These are phyloP conservation scores for Sturmia bella DNA, from an alignment of 2,888 invertebrate species.

Conservation along the genomic window DNA sequence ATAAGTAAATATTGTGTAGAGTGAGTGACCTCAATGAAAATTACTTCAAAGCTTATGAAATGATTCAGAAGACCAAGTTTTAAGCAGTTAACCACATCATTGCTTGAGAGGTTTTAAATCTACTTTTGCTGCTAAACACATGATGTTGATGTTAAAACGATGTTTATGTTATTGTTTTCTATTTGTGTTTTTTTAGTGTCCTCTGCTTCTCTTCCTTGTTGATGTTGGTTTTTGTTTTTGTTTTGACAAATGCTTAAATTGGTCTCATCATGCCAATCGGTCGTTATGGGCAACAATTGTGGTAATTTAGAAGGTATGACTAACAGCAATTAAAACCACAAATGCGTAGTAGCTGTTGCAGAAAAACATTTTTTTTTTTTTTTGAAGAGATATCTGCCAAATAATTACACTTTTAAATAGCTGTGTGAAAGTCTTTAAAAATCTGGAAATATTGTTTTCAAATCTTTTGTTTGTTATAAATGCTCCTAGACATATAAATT, in stretches of 20 bases:
- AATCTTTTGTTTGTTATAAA: not conserved
- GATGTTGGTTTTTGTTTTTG: constrained; percentile 24
- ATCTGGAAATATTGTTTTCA: constrained; percentile 32
- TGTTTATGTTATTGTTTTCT: constrained; percentile 32
- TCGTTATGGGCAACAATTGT: constrained; percentile 62
- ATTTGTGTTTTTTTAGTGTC: not conserved
- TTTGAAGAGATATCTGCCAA: not conserved
- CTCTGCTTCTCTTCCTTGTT: not conserved
- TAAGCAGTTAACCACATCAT: constrained; percentile 60
- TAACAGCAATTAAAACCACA: constrained; percentile 56
- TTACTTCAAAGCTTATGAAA: not conserved
- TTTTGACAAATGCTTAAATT: constrained; percentile 48
- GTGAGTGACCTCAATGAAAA: not conserved
- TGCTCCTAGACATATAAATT: not conserved
- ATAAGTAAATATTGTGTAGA: not conserved
- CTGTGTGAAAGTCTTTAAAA: not conserved
- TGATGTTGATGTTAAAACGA: constrained; percentile 20
- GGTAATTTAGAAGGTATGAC: constrained; percentile 33
- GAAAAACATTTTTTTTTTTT: not conserved
- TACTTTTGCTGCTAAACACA: constrained; percentile 51
- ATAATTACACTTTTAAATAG: not conserved
- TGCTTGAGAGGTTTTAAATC: constrained; percentile 46
- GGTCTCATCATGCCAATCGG: constrained; percentile 56
- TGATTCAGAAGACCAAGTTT: constrained; percentile 28
- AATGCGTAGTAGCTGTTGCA: constrained; percentile 31